Evolutionary conservation across 2,797 vertebrate species (phyloP).

Genomic region (Xerus rutilus): DNA sequence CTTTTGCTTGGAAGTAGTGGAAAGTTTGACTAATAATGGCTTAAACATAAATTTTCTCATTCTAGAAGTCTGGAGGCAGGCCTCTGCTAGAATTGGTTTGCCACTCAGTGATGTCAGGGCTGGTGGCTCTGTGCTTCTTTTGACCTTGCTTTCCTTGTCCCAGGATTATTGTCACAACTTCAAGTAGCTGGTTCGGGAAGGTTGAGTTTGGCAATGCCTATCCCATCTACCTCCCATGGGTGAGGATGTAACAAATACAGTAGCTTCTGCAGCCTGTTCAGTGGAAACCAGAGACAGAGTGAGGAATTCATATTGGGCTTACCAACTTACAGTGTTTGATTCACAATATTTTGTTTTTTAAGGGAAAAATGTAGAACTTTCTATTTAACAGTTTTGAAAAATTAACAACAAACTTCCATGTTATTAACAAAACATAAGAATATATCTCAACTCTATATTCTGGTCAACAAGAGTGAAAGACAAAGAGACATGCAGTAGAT

Average conservation of each 20-base stretch:
- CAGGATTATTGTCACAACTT: background rate
- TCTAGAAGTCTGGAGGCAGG: background rate
- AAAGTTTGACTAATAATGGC: slow-evolving; percentile 16
- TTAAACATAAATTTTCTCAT: background rate
- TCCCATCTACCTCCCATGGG: accelerated
- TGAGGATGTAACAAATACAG: accelerated
- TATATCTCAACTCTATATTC: background rate
- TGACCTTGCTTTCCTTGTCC: background rate
- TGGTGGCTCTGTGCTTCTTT: background rate
- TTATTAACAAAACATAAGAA: background rate
- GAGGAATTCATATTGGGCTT: background rate
- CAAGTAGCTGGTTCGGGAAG: background rate
- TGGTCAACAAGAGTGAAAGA: background rate
- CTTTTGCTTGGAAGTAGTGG: background rate
- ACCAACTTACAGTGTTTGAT: background rate
- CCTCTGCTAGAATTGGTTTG: background rate
- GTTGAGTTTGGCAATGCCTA: background rate
- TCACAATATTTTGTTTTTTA: background rate
- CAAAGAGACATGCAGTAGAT: background rate
- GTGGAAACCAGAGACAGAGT: background rate
- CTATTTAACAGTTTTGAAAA: background rate
- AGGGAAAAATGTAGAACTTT: background rate
- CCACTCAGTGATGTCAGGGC: background rate
- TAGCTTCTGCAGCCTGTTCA: background rate
- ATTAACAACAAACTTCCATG: slow-evolving; percentile 3